A percentile compares a stretch with the other conserved stretches of the same genome.
Conservation (phyloP, 2,797 vertebrate species). For the Bovichtus diacanthus region DNA sequence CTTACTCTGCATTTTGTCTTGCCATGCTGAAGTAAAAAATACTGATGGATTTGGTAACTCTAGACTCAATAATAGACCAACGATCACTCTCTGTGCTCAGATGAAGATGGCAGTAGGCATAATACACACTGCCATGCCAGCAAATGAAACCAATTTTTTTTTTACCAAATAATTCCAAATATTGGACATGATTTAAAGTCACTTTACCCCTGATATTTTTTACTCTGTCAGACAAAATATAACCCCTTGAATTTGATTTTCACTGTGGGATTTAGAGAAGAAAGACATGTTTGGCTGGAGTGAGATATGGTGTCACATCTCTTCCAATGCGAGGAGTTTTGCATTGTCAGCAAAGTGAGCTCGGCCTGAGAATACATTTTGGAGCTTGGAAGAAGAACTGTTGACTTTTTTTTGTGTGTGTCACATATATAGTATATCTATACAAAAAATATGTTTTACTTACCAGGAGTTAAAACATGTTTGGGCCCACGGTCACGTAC, state of each 20-base stretch:
- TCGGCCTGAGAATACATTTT: constrained; percentile 31
- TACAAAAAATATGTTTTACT: neutral
- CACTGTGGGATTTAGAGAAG: constrained; percentile 19
- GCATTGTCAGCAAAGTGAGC: constrained; percentile 44
- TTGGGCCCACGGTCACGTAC: neutral
- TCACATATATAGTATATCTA: constrained; percentile 10
- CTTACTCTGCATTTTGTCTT: constrained; percentile 20
- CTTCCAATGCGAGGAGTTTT: constrained; percentile 27
- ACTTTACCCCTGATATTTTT: neutral
- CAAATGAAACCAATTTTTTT: constrained; percentile 8
- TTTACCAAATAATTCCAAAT: neutral
- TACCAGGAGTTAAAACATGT: neutral
- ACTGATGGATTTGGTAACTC: constrained; percentile 46
- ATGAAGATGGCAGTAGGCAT: constrained; percentile 37
- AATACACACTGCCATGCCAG: constrained; percentile 35
- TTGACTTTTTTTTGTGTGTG: constrained; percentile 9
- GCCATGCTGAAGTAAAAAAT: constrained; percentile 16
- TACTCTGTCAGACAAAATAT: neutral
- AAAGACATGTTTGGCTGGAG: constrained; percentile 19
- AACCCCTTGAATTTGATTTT: neutral
- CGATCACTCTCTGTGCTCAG: constrained; percentile 40
- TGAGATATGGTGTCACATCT: constrained; percentile 39
- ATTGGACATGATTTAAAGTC: neutral
- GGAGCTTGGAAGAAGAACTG: constrained; percentile 1
- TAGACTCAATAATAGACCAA: constrained; percentile 35